A percentile compares a stretch with the other conserved stretches of the same genome.
phyloP scores from a whole-genome alignment of 92 coral and sea anemone genomes.

The Palythoa grandis region DNA sequence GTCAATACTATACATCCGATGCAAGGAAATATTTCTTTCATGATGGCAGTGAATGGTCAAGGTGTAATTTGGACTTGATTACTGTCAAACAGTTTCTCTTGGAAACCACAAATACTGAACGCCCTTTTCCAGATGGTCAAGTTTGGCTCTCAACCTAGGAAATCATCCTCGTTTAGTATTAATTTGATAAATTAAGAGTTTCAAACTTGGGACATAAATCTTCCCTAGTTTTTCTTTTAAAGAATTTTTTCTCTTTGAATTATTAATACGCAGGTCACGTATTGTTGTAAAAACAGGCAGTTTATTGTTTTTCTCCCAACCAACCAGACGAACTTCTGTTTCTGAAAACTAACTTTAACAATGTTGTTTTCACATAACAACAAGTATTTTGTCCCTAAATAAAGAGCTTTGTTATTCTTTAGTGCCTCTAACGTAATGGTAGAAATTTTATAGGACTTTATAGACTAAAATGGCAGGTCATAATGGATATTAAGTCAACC shows the following conservation, averaged over 20 bases:
- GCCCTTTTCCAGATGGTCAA: neutral
- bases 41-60: neutral
- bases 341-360: neutral
- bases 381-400: constrained; percentile 8
- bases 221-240: constrained; percentile 5
- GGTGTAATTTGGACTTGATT: neutral
- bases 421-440: constrained; percentile 13
- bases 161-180: constrained; percentile 6
- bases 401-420: neutral
- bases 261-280: constrained; percentile 37
- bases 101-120: neutral
- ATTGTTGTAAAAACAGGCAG: constrained; percentile 39
- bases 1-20: constrained; percentile 14
- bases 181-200: neutral
- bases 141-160: neutral
- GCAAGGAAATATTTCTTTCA: constrained; percentile 14
- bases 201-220: constrained; percentile 3
- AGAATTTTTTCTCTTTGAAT: constrained; percentile 7
- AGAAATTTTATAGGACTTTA: neutral
- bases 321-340: constrained; percentile 2
- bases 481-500: no score
- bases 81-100: neutral
- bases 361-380: neutral
- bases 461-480: no score
- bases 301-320: neutral